Conservation (phyloP, 2,888 invertebrate species). For the Antheraea assamensis region DNA sequence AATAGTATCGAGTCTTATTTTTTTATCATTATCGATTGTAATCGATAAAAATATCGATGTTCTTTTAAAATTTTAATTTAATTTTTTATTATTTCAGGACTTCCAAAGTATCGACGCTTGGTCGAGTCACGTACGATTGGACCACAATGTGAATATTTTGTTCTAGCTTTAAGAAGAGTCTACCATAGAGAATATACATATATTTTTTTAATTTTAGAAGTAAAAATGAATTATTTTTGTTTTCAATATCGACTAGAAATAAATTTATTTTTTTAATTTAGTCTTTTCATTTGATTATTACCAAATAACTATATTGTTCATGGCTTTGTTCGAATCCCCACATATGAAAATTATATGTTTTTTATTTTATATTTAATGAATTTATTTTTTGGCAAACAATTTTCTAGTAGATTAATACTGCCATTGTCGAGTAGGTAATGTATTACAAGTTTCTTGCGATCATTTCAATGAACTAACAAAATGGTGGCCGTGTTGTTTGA, state of each 20-base stretch:
- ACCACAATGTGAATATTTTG: constrained; percentile 54
- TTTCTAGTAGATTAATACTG: too few relatives aligned
- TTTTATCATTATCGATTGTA: too few relatives aligned
- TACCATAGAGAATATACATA: background rate
- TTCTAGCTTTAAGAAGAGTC: constrained; percentile 26
- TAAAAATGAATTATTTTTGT: background rate
- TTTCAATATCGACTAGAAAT: background rate
- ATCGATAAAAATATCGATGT: background rate
- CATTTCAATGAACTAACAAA: too few relatives aligned
- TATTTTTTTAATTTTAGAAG: constrained; percentile 15
- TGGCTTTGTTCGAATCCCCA: too few relatives aligned
- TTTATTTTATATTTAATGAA: too few relatives aligned
- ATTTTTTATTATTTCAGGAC: constrained; percentile 48
- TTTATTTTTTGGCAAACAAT: too few relatives aligned
- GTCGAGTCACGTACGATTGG: constrained; percentile 57
- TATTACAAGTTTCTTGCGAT: too few relatives aligned
- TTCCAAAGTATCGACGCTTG: constrained; percentile 67
- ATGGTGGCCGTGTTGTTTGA: too few relatives aligned
- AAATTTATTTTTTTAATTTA: background rate
- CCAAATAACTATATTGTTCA: too few relatives aligned
- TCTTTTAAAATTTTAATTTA: background rate
- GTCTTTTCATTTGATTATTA: background rate
- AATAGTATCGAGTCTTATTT: too few relatives aligned
- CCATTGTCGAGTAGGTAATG: too few relatives aligned
- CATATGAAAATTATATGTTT: too few relatives aligned